Base-by-base conservation (phyloP, 2,113 vertebrate species). In the Chaenogobius annularis region DNA sequence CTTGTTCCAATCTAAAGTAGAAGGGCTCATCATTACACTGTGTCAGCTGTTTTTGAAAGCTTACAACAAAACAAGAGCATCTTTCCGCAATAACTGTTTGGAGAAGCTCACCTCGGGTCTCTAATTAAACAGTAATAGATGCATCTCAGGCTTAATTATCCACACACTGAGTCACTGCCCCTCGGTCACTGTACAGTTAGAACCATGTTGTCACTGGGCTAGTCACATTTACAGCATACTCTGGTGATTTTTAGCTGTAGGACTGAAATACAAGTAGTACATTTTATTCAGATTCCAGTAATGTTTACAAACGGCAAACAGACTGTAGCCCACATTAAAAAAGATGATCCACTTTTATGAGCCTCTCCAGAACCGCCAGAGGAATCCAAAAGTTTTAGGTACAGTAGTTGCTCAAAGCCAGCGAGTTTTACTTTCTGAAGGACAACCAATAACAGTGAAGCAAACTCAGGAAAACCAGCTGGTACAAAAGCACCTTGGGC, bases 81-180 rank as follows among this genome's bases (percentile, higher is more conserved):
- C 61, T 72, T 59, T 66, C 2, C 1, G 62, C 68, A 80, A 58
- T 67, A 69, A 84, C 66, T 72, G 48, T 81, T 83, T 83, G 31
- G 50, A 82, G 68, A 73, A 74, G 71, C 66, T 84, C 37, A 73
- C 75, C 72, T 22, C 59, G 71, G 79, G 84, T 88, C 75, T 70
- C 69, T 59, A 83, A 88, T 86, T 83, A 84, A 77, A 85, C 86
- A 75, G 71, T 67, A 84, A 83, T 70, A 77, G 72, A 82, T 73
- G 79, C 79, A 84, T 70, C 61, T 54, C 72, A 56, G 73, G 79
- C 83, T 82, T 86, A 85, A 88, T 88, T 85, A 88, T 69, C 83
- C 50, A 35, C 66, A 67, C 47, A 73, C 40, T 65, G 77, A 84
- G 59, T 82, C 82, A 72, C 17, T 81, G 83, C 75, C 80, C 80